Evolutionary conservation across 2,888 invertebrate species (phyloP), one percentile per base, ranked within the genome.

Genomic region (Volucella inanis): DNA sequence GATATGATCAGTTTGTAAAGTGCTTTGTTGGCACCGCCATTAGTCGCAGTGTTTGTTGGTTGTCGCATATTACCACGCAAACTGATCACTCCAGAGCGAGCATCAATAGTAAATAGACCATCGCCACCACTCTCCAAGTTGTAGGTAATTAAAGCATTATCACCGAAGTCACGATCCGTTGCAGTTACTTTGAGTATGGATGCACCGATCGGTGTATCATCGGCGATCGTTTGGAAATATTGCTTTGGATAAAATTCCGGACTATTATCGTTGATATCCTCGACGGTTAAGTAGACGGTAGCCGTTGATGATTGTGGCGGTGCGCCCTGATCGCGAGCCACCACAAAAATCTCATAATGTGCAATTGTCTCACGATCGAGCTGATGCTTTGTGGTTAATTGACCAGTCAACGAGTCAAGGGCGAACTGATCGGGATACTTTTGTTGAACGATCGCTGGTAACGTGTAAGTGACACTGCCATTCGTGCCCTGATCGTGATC

Each of bases 401-500:
- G 96, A 62, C 98, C 98, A 64, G 97, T 97, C 62, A 97, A 93
- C 0, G 96, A 94, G 91, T 98, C 97, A 87, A 98, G 93, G 70
- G 94, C 93, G 91, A 98, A 98, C 71, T 96, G 95, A 88, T 96
- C 95, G n/a, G 97, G 96, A 91, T 97, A 97, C 89, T 95, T 94
- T 88, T 95, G 94, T 87, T 95, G 94, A 12, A 96, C 96, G 88
- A 95, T 95, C 2, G 96, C 94, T 89, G 97, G 95, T 75, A 98
- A 93, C 88, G 94, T 94, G 91, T 97, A 98, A 14, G 96, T 95
- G 22, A 98, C 96, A 89, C 97, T 97, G 43, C 98, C 98, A 92
- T 98, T 98, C 8, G 97, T 97, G 43, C 98, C 98, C 92, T 97
- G 97, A 92, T 98, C 98, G 91, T 97, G 96, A 93, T 98, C 98